These are phyloP conservation scores for Lepidonotus clava DNA, from an alignment of 2,888 invertebrate species.

Conservation along the genomic window DNA sequence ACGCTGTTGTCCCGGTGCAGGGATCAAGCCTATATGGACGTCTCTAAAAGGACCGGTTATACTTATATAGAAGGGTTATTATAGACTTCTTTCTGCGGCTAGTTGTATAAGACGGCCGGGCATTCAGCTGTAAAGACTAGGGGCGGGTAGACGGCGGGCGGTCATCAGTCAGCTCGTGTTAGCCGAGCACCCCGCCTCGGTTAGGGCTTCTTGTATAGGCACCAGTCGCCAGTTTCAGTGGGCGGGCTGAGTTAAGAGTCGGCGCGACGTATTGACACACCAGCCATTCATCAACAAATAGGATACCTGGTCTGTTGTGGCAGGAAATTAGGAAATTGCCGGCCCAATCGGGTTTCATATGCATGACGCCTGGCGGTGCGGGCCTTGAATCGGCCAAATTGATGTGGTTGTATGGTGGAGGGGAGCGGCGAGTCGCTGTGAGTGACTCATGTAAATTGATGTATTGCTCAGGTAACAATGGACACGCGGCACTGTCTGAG, in stretches of 20 bases:
- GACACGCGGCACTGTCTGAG: not conserved
- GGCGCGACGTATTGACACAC: not conserved
- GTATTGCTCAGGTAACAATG: slow-evolving; percentile 27
- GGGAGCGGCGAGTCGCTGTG: not conserved
- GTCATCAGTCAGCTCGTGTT: too few relatives aligned
- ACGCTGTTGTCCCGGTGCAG: too few relatives aligned
- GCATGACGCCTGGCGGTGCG: not conserved
- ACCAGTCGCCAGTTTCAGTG: too few relatives aligned
- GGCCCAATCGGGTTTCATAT: not conserved
- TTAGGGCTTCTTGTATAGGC: not conserved
- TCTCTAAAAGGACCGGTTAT: too few relatives aligned
- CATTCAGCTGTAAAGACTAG: too few relatives aligned
- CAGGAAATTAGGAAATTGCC: slow-evolving; percentile 2
- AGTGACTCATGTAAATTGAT: slow-evolving; percentile 9
- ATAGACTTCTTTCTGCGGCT: too few relatives aligned
- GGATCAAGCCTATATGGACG: too few relatives aligned
- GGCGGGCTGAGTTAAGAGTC: not conserved
- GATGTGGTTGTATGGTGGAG: not conserved
- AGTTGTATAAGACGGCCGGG: too few relatives aligned
- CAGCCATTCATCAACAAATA: not conserved
- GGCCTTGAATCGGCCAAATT: not conserved
- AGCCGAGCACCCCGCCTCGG: too few relatives aligned
- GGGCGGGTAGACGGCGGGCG: not conserved
- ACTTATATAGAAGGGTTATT: too few relatives aligned
- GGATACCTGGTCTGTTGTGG: not conserved